Conservation (phyloP, 1,140 invertebrate species). For the Holotrichia oblita region DNA sequence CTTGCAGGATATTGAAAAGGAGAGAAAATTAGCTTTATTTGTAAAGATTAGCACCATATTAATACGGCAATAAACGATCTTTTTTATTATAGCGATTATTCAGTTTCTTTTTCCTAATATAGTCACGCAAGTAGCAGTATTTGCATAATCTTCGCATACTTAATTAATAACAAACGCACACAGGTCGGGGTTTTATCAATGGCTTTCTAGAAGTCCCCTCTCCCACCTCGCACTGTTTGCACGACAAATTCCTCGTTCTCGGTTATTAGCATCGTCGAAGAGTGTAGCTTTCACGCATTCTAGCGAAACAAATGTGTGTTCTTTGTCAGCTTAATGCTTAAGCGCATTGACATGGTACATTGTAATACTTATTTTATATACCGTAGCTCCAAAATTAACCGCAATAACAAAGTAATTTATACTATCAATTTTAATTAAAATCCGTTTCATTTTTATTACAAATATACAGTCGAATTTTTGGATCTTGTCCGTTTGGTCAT, state of each 20-base stretch:
- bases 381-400: no score
- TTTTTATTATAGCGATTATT: neutral
- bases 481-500: no score
- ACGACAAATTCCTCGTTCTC: neutral
- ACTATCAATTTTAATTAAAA: no score
- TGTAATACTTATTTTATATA: no score
- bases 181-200: neutral
- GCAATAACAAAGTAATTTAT: no score
- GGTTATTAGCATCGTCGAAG: neutral
- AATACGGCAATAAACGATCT: neutral
- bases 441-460: no score
- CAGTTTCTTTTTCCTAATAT: neutral
- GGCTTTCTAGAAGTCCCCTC: neutral
- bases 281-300: neutral
- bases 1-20: no score
- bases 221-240: neutral
- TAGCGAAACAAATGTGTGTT: neutral
- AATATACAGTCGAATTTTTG: no score
- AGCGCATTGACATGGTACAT: no score
- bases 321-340: no score
- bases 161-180: neutral
- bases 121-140: neutral
- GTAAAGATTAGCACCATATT: neutral
- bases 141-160: slow-evolving; percentile 1
- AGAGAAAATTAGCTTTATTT: no score